These are phyloP conservation scores for Drosophila kambysellisi DNA, from an alignment of 2,888 invertebrate genomes.

Conservation along the genomic window DNA sequence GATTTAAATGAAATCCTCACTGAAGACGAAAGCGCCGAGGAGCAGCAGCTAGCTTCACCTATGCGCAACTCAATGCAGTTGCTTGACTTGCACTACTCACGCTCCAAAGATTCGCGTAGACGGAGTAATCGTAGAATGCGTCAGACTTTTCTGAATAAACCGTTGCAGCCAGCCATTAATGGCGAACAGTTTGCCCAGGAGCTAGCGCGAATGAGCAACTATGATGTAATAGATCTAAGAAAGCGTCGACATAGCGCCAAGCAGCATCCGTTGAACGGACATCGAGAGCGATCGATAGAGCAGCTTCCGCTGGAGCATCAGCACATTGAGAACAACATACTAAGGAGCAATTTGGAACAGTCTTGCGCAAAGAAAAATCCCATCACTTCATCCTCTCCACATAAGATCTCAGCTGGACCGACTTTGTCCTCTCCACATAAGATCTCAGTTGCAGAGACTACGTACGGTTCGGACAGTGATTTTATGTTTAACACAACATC, in stretches of 20 bases:
- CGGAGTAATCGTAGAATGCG: neutral
- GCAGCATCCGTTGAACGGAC: slow-evolving; percentile 46
- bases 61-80: slow-evolving; percentile 25
- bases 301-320: slow-evolving; percentile 64
- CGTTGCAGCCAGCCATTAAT: slow-evolving; percentile 72
- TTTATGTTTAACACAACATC: neutral
- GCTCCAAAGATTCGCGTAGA: slow-evolving; percentile 15
- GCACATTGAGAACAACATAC: slow-evolving; percentile 61
- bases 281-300: slow-evolving; percentile 33
- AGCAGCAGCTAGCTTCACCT: slow-evolving; percentile 33
- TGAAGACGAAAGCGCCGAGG: slow-evolving; percentile 65
- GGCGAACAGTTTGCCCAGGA: slow-evolving; percentile 80
- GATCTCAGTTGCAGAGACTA: neutral
- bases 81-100: slow-evolving; percentile 60
- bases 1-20: slow-evolving; percentile 50
- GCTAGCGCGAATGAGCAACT: slow-evolving; percentile 76
- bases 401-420: neutral
- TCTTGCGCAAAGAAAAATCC: slow-evolving; percentile 1
- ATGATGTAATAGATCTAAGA: slow-evolving; percentile 79
- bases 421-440: neutral
- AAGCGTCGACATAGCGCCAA: slow-evolving; percentile 74
- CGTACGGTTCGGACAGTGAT: neutral
- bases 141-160: slow-evolving; percentile 63
- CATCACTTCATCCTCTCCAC: neutral
- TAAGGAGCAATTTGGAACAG: slow-evolving; percentile 53